Conservation (phyloP, 2,888 invertebrate species). For the Agriopis aurantiaria region DNA sequence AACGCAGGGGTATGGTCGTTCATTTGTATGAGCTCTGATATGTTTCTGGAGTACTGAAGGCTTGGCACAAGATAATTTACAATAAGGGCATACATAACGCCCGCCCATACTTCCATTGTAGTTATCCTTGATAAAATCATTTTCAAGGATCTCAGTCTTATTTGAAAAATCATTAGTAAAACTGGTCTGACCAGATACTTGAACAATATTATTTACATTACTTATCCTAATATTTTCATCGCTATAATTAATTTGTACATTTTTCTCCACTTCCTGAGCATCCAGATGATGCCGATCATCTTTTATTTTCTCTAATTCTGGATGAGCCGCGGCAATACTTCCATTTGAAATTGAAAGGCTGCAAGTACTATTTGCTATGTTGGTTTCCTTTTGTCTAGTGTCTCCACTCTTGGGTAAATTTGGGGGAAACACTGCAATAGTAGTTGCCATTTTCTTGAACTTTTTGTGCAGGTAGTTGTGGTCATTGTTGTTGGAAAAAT, state of each 20-base stretch:
- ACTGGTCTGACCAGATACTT: constrained; percentile 85
- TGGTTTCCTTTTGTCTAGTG: constrained; percentile 68
- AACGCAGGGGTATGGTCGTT: constrained; percentile 95
- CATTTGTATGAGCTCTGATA: constrained; percentile 97
- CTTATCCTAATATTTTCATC: constrained; percentile 79
- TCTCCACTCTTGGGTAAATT: constrained; percentile 69
- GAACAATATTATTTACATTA: constrained; percentile 82
- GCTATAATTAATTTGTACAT: constrained; percentile 86
- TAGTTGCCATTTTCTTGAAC: constrained; percentile 95
- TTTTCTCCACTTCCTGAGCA: constrained; percentile 68
- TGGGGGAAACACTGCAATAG: constrained; percentile 74
- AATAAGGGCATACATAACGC: constrained; percentile 94
- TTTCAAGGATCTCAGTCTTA: constrained; percentile 85
- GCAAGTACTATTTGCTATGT: constrained; percentile 64
- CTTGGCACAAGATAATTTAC: constrained; percentile 95
- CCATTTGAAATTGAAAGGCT: constrained; percentile 75
- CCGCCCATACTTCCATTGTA: constrained; percentile 83
- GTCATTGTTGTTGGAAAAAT: constrained; percentile 86
- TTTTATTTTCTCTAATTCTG: constrained; percentile 82
- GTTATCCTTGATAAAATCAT: constrained; percentile 81
- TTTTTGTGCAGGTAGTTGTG: constrained; percentile 96
- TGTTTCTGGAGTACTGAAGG: constrained; percentile 97
- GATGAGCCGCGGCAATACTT: constrained; percentile 80
- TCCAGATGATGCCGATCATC: constrained; percentile 62
- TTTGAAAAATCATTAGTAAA: constrained; percentile 83